phyloP scores from a whole-genome alignment of 2,113 vertebrate genomes.

The Elachura formosa region DNA sequence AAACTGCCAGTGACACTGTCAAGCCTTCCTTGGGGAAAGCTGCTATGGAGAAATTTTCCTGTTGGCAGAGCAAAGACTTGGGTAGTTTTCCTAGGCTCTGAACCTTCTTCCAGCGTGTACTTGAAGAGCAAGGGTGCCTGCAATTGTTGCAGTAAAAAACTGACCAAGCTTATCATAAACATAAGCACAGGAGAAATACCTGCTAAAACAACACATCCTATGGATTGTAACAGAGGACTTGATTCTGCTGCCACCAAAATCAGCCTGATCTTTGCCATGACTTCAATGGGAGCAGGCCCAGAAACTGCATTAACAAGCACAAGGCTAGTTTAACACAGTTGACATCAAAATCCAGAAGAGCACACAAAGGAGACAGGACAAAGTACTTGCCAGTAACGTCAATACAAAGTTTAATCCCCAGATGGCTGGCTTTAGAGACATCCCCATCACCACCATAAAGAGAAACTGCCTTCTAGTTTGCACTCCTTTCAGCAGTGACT shows the following conservation, averaged over 20 bases:
- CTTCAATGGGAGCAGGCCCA: conserved; percentile 42
- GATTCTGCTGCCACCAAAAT: not conserved
- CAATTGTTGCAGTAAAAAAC: not conserved
- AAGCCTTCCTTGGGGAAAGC: not conserved
- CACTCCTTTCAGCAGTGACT: conserved; percentile 27
- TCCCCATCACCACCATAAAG: conserved; percentile 41
- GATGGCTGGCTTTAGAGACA: conserved; percentile 54
- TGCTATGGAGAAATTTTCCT: not conserved
- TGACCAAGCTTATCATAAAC: not conserved
- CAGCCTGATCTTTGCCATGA: conserved; percentile 54
- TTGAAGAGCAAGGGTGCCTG: not conserved
- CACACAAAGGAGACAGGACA: conserved; percentile 59
- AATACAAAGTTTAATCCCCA: conserved; percentile 62
- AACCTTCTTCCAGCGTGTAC: not conserved
- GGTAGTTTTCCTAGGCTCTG: not conserved
- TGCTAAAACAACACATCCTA: not conserved
- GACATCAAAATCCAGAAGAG: conserved; percentile 59
- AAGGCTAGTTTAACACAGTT: conserved; percentile 49
- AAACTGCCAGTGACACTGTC: not conserved
- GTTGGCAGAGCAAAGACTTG: not conserved
- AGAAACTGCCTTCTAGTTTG: conserved; percentile 33
- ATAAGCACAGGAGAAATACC: not conserved
- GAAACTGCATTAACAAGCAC: conserved; percentile 46
- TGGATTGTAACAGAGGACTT: not conserved
- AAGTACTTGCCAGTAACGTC: conserved; percentile 46